These are phyloP conservation scores for Synanthedon vespiformis DNA, from an alignment of 2,888 invertebrate species.

Conservation along the genomic window DNA sequence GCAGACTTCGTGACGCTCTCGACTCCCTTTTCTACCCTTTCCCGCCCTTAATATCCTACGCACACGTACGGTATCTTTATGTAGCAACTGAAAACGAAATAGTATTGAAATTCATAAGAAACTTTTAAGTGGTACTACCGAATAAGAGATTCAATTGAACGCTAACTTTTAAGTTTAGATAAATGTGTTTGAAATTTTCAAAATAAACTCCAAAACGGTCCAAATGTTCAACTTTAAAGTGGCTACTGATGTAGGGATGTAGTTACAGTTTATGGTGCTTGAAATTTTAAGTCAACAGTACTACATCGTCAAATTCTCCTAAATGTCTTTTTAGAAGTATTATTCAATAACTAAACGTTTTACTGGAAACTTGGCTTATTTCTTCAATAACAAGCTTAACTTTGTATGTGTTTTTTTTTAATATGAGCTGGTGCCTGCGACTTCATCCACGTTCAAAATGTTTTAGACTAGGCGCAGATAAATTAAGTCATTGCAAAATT, in stretches of 20 bases:
- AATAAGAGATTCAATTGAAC: not conserved
- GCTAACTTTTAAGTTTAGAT: not conserved
- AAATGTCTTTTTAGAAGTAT: too few species aligned
- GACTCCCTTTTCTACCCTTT: slow-evolving; percentile 41
- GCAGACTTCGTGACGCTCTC: slow-evolving; percentile 56
- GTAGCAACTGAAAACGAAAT: slow-evolving; percentile 28
- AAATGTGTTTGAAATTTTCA: not conserved
- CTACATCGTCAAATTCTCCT: too few species aligned
- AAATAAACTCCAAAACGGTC: not conserved
- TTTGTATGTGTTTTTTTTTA: too few species aligned
- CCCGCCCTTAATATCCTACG: slow-evolving; percentile 49
- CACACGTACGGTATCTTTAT: slow-evolving; percentile 48
- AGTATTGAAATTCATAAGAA: slow-evolving; percentile 32
- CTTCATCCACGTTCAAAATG: too few species aligned
- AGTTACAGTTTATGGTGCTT: not conserved
- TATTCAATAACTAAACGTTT: too few species aligned
- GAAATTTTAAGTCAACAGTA: too few species aligned
- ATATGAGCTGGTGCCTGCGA: too few species aligned
- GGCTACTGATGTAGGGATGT: not conserved
- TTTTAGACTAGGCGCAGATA: too few species aligned
- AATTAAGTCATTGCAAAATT: too few species aligned
- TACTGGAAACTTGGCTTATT: too few species aligned
- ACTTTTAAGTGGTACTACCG: not conserved
- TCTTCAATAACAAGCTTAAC: too few species aligned
- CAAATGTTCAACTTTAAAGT: not conserved